A percentile compares a stretch with the other conserved stretches of the same genome.
Evolutionary conservation across 23 tunicate species (phyloP).

Genomic region (Aplidium turbinatum): DNA sequence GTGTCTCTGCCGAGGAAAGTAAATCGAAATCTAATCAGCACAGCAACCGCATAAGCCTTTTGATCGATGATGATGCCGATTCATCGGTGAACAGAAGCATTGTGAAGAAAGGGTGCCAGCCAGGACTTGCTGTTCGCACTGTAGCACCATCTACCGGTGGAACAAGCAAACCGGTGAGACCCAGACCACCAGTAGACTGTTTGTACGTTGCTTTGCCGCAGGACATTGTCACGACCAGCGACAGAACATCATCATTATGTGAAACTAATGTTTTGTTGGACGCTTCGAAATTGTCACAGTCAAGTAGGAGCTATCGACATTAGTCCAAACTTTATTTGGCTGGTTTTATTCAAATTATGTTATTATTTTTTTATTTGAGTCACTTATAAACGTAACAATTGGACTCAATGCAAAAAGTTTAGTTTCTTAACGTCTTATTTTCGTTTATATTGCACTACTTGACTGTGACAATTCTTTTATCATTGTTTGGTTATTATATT

Average conservation of each 20-base stretch:
- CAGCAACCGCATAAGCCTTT: too few relatives aligned
- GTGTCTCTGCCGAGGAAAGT: too few relatives aligned
- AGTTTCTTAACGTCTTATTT: too few relatives aligned
- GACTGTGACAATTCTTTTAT: too few relatives aligned
- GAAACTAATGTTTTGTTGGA: slow-evolving; percentile 18
- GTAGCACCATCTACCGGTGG: slow-evolving; percentile 11
- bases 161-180: not conserved
- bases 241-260: not conserved
- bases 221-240: not conserved
- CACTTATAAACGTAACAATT: too few relatives aligned
- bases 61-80: not conserved
- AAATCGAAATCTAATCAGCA: too few relatives aligned
- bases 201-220: slow-evolving; percentile 54
- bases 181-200: slow-evolving; percentile 25
- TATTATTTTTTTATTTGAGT: not conserved
- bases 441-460: too few relatives aligned
- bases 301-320: not conserved
- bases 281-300: not conserved
- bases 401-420: too few relatives aligned
- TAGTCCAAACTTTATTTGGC: not conserved
- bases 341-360: not conserved
- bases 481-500: too few relatives aligned
- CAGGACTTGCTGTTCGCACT: slow-evolving; percentile 41
- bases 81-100: not conserved
- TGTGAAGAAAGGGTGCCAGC: slow-evolving; percentile 7